Evolutionary conservation across 2,113 vertebrate genomes (phyloP), one percentile per base, ranked within the genome.

Genomic region (Gracilinanus agilis): DNA sequence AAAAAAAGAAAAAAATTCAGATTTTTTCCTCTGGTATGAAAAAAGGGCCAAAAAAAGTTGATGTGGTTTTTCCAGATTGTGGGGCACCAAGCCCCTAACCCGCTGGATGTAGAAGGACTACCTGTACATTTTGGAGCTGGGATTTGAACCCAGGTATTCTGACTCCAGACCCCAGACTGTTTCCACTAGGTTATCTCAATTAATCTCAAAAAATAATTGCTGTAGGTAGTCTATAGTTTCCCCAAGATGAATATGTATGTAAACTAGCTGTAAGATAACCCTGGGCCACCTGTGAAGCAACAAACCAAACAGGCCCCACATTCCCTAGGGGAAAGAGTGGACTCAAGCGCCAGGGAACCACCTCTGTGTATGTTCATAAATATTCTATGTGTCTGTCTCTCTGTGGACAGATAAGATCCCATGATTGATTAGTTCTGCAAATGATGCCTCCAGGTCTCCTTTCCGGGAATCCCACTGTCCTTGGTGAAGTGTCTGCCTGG

Each of bases 381-480:
- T 83, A 83, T 83, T 83, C n/a, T 40, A 83, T 83, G 67, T 83
- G 67, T 83, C 67, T 83, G 67, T 83, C n/a, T 83, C 67, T 83
- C n/a, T 23, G n/a, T 83, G 67, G n/a, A 83, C 67, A 75, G 19
- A 83, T 40, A 40, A 9, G 19, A 83, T 83, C 19, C n/a, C 6
- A 3, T 40, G 67, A 83, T 83, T 83, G 67, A 83, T 83, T 83
- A 83, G n/a, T 83, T 83, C n/a, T 83, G 19, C n/a, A 83, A 83
- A 40, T 83, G 67, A 83, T 40, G n/a, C n/a, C 67, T 40, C n/a
- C n/a, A 83, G 67, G 67, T 83, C 19, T 83, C 67, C 19, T 83
- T 83, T 83, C 67, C 23, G 67, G 67, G 67, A 83, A 40, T 83
- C 67, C 67, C 67, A 40, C 19, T 2, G 7, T 40, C 67, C 34